Evolutionary conservation across 2,888 invertebrate genomes (phyloP).

Genomic region (Theodoxus fluviatilis): DNA sequence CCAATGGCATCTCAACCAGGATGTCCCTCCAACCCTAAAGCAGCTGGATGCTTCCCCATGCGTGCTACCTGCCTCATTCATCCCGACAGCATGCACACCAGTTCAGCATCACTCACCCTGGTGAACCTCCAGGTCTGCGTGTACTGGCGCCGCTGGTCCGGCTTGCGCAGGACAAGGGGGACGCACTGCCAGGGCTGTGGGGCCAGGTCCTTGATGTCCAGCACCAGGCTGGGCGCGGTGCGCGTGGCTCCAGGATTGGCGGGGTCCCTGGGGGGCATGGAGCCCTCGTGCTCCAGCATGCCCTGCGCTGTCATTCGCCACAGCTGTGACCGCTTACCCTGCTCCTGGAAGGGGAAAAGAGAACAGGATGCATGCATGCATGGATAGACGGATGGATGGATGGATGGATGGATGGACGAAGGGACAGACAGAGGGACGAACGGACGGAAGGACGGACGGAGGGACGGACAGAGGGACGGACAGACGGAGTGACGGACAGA

Average conservation of each 20-base stretch:
- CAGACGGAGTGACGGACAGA: too few species aligned
- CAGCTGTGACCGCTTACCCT: slow-evolving; percentile 74
- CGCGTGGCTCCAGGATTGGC: slow-evolving; percentile 41
- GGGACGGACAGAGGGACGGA: too few species aligned
- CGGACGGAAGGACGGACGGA: too few species aligned
- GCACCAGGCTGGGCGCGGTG: slow-evolving; percentile 69
- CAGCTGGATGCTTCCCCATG: too few species aligned
- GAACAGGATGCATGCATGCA: neutral
- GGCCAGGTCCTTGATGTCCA: slow-evolving; percentile 88
- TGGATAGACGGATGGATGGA: neutral
- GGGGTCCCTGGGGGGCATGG: slow-evolving; percentile 68
- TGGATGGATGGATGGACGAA: too few species aligned
- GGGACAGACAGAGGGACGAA: too few species aligned
- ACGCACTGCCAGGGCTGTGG: slow-evolving; percentile 82
- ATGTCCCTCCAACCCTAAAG: too few species aligned
- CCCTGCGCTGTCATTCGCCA: slow-evolving; percentile 93
- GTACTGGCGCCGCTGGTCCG: slow-evolving; percentile 81
- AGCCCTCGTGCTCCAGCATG: slow-evolving; percentile 92
- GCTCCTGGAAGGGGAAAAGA: slow-evolving; percentile 45
- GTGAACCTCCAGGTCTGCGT: slow-evolving; percentile 95
- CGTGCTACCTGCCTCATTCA: too few species aligned
- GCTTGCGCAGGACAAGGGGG: slow-evolving; percentile 80
- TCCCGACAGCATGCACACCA: too few species aligned
- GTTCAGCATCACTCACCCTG: too few species aligned
- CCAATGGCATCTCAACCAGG: too few species aligned